Evolutionary conservation across 2,797 vertebrate species (phyloP).

Genomic region (Enteromius anoplus): DNA sequence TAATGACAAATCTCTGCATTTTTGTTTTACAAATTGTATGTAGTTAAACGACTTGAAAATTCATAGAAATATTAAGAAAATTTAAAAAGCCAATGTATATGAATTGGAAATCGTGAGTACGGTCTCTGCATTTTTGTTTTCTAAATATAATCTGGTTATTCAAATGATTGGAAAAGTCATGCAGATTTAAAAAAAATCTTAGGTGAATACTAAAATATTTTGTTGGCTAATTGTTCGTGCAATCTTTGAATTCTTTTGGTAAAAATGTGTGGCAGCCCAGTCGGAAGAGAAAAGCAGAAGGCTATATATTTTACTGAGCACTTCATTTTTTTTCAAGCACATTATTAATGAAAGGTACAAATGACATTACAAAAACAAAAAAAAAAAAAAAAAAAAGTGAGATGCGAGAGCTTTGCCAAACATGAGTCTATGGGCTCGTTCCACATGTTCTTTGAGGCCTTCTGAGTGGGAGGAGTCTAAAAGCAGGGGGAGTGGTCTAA

Average conservation of each 20-base stretch:
- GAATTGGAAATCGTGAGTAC: not conserved
- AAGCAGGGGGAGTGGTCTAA: constrained; percentile 12
- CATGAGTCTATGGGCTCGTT: constrained; percentile 11
- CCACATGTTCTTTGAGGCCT: constrained; percentile 20
- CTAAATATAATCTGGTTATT: not conserved
- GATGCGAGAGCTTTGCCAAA: constrained; percentile 24
- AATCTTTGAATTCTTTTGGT: not conserved
- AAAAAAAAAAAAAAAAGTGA: not conserved
- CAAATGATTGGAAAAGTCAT: not conserved
- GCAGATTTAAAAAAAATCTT: not conserved
- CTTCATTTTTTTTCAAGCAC: not conserved
- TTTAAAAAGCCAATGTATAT: not conserved
- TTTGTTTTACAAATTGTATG: too few species aligned
- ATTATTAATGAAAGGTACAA: not conserved
- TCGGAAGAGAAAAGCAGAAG: not conserved
- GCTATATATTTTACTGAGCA: not conserved
- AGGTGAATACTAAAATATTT: not conserved
- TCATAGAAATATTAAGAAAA: not conserved
- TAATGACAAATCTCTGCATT: not conserved
- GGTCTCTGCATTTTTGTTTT: not conserved
- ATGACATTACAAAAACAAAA: not conserved
- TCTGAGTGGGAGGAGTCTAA: constrained; percentile 31
- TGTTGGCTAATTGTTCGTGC: not conserved
- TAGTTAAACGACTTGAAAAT: not conserved
- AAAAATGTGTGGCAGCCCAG: not conserved